Percentiles rank a stretch among this genome's conserved stretches.
Evolutionary conservation across 1,140 invertebrate species (phyloP).

Genomic region (Sinonovacula constricta): DNA sequence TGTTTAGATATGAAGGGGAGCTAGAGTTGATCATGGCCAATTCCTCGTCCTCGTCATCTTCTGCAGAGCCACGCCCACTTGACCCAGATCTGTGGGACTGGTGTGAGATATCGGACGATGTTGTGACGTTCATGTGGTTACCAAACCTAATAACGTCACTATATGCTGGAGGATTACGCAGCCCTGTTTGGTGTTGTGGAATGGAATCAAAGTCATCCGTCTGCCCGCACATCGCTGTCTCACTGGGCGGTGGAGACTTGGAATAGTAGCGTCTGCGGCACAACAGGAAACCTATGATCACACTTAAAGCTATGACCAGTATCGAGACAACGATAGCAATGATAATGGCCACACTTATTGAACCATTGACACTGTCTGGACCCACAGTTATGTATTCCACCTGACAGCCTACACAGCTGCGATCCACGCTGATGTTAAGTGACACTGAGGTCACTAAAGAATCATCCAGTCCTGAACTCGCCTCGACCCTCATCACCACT

Average conservation of each 20-base stretch:
- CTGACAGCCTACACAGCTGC: constrained; percentile 74
- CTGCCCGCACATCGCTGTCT: constrained; percentile 52
- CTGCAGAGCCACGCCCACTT: constrained; percentile 95
- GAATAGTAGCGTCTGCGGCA: constrained; percentile 67
- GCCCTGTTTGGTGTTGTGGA: constrained; percentile 67
- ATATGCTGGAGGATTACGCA: constrained; percentile 84
- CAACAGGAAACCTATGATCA: constrained; percentile 58
- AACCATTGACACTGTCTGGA: not conserved
- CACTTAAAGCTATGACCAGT: constrained; percentile 59
- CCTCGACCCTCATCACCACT: constrained; percentile 82
- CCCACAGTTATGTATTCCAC: constrained; percentile 19
- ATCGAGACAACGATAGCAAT: constrained; percentile 87
- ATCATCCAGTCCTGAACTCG: constrained; percentile 89
- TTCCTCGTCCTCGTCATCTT: constrained; percentile 94
- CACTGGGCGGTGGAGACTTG: constrained; percentile 60
- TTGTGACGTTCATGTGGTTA: constrained; percentile 56
- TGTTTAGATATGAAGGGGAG: constrained; percentile 79
- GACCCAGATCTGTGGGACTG: constrained; percentile 88
- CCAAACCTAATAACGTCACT: constrained; percentile 20
- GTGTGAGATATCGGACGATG: constrained; percentile 71
- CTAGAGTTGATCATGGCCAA: constrained; percentile 98
- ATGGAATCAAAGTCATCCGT: constrained; percentile 55
- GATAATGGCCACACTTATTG: constrained; percentile 80
- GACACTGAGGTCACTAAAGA: constrained; percentile 91
- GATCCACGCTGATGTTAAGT: constrained; percentile 90